These are phyloP conservation scores for Morone chrysops DNA, from an alignment of 2,113 vertebrate species.

Conservation along the genomic window DNA sequence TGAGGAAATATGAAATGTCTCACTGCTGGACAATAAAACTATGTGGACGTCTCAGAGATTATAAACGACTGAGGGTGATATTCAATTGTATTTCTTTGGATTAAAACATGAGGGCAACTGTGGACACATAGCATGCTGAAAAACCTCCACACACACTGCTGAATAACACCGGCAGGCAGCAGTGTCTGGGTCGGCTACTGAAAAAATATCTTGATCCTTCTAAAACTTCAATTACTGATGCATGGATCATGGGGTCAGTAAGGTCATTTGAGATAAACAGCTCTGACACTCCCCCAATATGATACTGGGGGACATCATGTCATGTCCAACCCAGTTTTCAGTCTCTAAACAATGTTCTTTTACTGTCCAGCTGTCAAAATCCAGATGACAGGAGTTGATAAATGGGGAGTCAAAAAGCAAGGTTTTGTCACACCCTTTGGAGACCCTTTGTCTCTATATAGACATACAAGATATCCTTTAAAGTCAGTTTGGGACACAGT, in stretches of 20 bases:
- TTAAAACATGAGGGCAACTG: constrained; percentile 14
- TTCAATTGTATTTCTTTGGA: constrained; percentile 7
- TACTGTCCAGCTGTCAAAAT: neutral
- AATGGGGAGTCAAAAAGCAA: neutral
- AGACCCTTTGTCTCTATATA: no score
- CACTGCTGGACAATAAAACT: constrained; percentile 16
- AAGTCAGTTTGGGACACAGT: no score
- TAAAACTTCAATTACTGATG: neutral
- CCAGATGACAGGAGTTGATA: neutral
- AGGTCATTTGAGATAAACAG: neutral
- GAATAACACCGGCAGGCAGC: neutral
- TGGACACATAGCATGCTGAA: neutral
- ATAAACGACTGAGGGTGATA: neutral
- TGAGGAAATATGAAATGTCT: constrained; percentile 16
- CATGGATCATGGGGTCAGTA: neutral
- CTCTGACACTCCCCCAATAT: neutral
- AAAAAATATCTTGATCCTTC: neutral
- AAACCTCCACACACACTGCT: neutral
- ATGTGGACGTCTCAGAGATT: neutral
- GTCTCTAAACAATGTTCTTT: neutral
- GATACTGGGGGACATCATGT: neutral
- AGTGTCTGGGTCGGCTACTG: neutral
- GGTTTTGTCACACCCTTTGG: no score
- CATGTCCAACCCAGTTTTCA: neutral
- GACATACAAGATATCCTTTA: no score